These are phyloP conservation scores for Augochlorella aurata DNA, from an alignment of 2,888 invertebrate species.

Conservation along the genomic window DNA sequence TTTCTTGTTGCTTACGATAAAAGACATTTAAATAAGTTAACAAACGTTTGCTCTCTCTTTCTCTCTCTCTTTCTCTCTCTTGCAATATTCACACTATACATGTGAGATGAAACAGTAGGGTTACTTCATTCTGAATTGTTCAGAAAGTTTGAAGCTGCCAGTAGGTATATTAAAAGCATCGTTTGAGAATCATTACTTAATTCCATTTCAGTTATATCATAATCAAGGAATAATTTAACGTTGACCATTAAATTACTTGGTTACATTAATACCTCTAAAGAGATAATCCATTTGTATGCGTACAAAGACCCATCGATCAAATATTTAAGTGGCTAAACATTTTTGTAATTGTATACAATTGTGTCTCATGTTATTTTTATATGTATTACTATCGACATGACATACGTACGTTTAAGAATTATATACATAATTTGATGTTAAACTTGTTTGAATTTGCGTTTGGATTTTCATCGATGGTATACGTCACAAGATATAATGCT, in stretches of 20 bases:
- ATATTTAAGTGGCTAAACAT: not conserved
- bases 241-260: constrained; percentile 4
- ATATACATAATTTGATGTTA: not conserved
- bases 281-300: too few species aligned
- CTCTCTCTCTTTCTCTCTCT: constrained; percentile 7
- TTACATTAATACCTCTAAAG: not conserved
- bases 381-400: constrained; percentile 1
- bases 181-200: constrained; percentile 29
- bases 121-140: constrained; percentile 30
- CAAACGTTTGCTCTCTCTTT: constrained; percentile 36
- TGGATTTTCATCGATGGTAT: constrained; percentile 28
- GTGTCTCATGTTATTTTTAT: not conserved
- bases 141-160: constrained; percentile 46
- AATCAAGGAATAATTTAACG: constrained; percentile 2
- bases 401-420: constrained; percentile 20
- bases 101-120: constrained; percentile 18
- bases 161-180: constrained; percentile 22
- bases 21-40: constrained; percentile 37
- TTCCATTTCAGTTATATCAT: constrained; percentile 5
- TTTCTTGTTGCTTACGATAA: constrained; percentile 59
- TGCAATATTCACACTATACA: constrained; percentile 33
- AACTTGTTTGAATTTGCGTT: constrained; percentile 25
- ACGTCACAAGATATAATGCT: constrained; percentile 17
- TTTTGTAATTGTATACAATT: constrained; percentile 5
- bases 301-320: not conserved